These are phyloP conservation scores for Heliconius nattereri DNA, from an alignment of 1,140 invertebrate genomes.

Conservation along the genomic window DNA sequence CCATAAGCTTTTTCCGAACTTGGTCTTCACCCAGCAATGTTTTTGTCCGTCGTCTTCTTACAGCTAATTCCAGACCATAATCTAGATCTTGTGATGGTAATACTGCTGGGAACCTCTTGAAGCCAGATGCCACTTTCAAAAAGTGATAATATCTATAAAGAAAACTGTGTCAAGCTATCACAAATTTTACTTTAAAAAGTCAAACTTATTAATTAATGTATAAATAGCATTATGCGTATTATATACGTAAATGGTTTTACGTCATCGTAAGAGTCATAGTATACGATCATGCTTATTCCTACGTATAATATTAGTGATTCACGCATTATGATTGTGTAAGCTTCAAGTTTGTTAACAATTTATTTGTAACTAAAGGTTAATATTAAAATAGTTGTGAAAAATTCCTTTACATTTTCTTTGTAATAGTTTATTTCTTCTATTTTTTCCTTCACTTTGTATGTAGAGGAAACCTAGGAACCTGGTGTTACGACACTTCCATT, in stretches of 20 bases:
- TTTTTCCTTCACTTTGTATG: no score
- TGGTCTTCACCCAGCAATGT: constrained; percentile 66
- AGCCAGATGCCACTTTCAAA: constrained; percentile 64
- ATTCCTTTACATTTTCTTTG: no score
- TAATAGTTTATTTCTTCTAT: no score
- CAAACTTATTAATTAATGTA: no score
- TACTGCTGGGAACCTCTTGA: constrained; percentile 60
- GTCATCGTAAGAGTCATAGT: background rate
- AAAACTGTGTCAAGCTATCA: no score
- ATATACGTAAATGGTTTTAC: background rate
- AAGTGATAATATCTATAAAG: constrained; percentile 61
- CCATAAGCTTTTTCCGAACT: constrained; percentile 58
- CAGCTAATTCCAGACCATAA: constrained; percentile 66
- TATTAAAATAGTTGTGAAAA: no score
- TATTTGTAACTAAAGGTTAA: no score
- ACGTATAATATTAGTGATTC: background rate
- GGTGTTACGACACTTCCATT: no score
- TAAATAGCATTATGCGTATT: background rate
- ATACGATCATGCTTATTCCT: background rate
- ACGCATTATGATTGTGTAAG: background rate
- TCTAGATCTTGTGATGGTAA: constrained; percentile 54
- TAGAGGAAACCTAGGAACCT: no score
- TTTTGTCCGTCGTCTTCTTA: constrained; percentile 68
- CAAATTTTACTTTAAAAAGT: no score
- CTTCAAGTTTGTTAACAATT: background rate